Evolutionary conservation across 2,888 invertebrate genomes (phyloP), one percentile per base, ranked within the genome.

Genomic region (Troides aeacus): DNA sequence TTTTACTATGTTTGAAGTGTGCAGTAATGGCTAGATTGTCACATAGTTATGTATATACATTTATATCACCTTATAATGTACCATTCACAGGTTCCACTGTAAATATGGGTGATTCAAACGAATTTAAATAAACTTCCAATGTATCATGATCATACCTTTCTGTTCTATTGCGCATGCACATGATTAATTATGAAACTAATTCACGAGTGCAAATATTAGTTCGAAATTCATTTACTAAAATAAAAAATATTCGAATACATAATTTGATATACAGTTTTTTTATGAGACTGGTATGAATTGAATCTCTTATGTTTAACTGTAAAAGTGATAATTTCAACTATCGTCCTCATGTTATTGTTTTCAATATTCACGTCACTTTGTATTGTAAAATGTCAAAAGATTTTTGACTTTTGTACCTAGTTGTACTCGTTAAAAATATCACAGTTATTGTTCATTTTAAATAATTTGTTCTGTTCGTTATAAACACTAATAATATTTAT

Each of bases 1-100:
- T 77, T 72, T 75, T 71, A 74, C 17, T 73, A 72, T 60, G 61
- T 56, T 64, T 65, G 60, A 59, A 53, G 63, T 64, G 56, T 66
- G 39, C 23, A 24, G 58, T 66, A 36, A 21, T 56, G 23, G 60
- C 65, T 62, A 65, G 46, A 30, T 57, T 62, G 36, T 21, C 60
- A 61, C 56, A 53, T 24, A 23, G 59, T 59, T 8, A 21, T 60
- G 24, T 60, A 23, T 53, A 53, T 24, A 69, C 61, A 23, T 56
- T 65, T 62, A 30, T 50, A 21, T 67, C 39, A 53, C 53, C n/a
- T 58, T 58, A 58, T n/a, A 15, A 23, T 23, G 21, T 23, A 58
- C 23, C 3, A 58, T 23, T 58, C 57, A n/a, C 23, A 58, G 12
- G 23, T 24, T 58, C 30, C 8, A 12, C 56, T 58, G n/a, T 56